Evolutionary conservation across 2,888 invertebrate genomes (phyloP), one percentile per base, ranked within the genome.

Genomic region (Tetanocera ferruginea): DNA sequence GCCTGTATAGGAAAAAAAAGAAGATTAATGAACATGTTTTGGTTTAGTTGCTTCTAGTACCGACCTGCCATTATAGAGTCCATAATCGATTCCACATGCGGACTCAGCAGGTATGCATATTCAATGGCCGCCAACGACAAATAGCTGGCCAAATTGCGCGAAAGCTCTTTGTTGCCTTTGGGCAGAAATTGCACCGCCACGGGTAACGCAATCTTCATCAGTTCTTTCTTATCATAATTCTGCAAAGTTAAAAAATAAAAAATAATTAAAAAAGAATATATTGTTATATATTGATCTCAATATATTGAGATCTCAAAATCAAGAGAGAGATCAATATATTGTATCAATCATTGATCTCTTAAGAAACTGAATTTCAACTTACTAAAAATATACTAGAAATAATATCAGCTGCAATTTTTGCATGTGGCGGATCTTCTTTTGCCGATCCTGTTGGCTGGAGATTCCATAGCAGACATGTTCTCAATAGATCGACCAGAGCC

Each of bases 301-400:
- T n/a, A n/a, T n/a, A n/a, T n/a, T n/a, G n/a, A n/a, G n/a, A n/a
- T n/a, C n/a, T n/a, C n/a, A n/a, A n/a, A n/a, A n/a, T n/a, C n/a
- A n/a, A n/a, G n/a, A n/a, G n/a, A n/a, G n/a, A n/a, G n/a, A n/a
- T n/a, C n/a, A n/a, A n/a, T n/a, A n/a, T n/a, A n/a, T n/a, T n/a
- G n/a, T n/a, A n/a, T n/a, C n/a, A n/a, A n/a, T n/a, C n/a, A n/a
- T n/a, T n/a, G n/a, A n/a, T n/a, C n/a, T n/a, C n/a, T n/a, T n/a
- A n/a, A 28, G 28, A 31, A 25, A 25, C 25, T 43, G 34, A 5
- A 55, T 37, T 9, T 9, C 4, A 34, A 88, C 92, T 91, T 89
- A 97, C 97, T 92, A 97, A 91, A 91, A 98, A 98, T 89, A 98
- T 95, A 90, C 97, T 97, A 83, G 97, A 97, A 87, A 98, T 95